Evolutionary conservation across 2,113 vertebrate genomes (phyloP), one percentile per base, ranked within the genome.

Genomic region (Gasterosteus aculeatus): DNA sequence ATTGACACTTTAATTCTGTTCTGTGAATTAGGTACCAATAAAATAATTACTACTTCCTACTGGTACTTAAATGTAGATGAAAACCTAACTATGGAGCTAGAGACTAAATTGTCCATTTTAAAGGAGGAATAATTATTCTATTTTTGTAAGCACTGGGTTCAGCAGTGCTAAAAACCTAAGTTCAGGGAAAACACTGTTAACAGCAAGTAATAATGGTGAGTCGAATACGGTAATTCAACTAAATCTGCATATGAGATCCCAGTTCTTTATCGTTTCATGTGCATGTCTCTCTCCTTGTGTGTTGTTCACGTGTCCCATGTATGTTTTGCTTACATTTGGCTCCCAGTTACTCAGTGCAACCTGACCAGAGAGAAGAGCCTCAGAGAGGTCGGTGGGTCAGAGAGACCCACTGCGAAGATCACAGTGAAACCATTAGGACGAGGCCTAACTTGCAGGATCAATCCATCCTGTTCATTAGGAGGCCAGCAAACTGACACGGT

Each of bases 391-490:
- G 3, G 62, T n/a, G 80, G 51, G 67, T 61, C 68, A 79, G 44
- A 72, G 26, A 71, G 78, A 35, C 10, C 7, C 46, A 18, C 38
- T 0, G 35, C 29, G 69, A 54, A 80, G 74, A 29, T 66, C 83
- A 75, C 59, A 84, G 74, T 39, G 57, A 67, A 76, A 59, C 57
- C 63, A 85, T 88, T 76, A 79, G 77, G 58, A 75, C 38, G n/a
- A 65, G 69, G 16, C 68, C 66, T 64, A 71, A 81, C 44, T 15
- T 70, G 75, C 85, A 69, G 46, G 64, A 91, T 90, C 88, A 80
- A 88, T 91, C 83, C 56, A 60, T 66, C 0, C 44, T 83, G 87
- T 87, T 93, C 79, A 84, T 90, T 88, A 88, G 69, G n/a, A 46
- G 66, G 53, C 15, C 31, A 77, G 68, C 81, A 14, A 46, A 12